phyloP scores from a whole-genome alignment of 2,797 vertebrate species.

The Stomatorhinus walkeri region DNA sequence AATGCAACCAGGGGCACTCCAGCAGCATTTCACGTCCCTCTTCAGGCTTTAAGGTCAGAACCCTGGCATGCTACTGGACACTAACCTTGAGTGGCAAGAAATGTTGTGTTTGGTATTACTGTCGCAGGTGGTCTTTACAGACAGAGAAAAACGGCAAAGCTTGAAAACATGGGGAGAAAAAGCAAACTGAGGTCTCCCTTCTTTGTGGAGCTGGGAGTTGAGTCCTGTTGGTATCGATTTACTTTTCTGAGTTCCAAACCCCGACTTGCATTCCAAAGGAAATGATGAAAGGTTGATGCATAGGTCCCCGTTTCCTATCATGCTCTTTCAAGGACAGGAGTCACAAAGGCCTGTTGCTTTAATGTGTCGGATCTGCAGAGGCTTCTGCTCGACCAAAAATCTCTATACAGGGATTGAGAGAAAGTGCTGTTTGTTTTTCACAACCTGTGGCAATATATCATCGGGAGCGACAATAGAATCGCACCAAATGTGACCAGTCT shows the following conservation, averaged over 20 bases:
- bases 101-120: constrained; percentile 50
- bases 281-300: constrained; percentile 8
- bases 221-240: constrained; percentile 10
- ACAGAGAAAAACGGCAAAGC: constrained; percentile 45
- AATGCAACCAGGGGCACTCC: not conserved
- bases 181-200: constrained; percentile 20
- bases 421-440: constrained; percentile 8
- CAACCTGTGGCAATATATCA: not conserved
- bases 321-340: constrained; percentile 1
- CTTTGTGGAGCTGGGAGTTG: not conserved
- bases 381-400: not conserved
- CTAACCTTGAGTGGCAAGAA: constrained; percentile 46
- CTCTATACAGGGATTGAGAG: not conserved
- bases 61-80: constrained; percentile 43
- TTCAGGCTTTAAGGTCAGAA: constrained; percentile 50
- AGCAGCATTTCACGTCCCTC: constrained; percentile 19
- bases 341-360: not conserved
- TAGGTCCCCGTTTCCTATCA: not conserved
- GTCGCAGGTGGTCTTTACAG: constrained; percentile 44
- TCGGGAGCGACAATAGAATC: not conserved
- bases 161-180: constrained; percentile 23
- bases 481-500: not conserved
- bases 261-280: not conserved
- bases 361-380: not conserved
- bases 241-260: not conserved